Percentiles rank a stretch among this genome's conserved stretches.
Evolutionary conservation across 2,888 invertebrate genomes (phyloP).

Genomic region (Orthosia cruda): DNA sequence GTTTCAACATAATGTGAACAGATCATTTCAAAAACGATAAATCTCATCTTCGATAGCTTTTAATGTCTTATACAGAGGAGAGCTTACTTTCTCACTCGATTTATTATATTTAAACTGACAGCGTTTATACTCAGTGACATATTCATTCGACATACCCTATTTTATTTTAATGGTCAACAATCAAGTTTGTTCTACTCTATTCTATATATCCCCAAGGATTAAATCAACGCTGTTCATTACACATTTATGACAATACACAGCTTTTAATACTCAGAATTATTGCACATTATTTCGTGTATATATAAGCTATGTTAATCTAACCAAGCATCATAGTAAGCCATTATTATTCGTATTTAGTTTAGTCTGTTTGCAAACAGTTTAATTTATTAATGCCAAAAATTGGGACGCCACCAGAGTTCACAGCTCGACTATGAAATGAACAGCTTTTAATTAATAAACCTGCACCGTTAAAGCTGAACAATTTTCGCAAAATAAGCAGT

Average conservation of each 20-base stretch:
- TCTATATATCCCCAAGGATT: neutral
- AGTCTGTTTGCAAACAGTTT: conserved; percentile 44
- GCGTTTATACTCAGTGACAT: too few relatives aligned
- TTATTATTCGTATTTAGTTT: conserved; percentile 46
- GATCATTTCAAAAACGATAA: too few relatives aligned
- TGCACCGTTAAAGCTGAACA: conserved; percentile 5
- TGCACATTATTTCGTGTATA: conserved; percentile 14
- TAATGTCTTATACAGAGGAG: too few relatives aligned
- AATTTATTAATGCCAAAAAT: conserved; percentile 53
- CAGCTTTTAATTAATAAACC: conserved; percentile 36
- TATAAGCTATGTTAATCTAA: conserved; percentile 15
- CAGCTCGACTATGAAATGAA: conserved; percentile 42
- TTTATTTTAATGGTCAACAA: neutral
- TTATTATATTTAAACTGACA: too few relatives aligned
- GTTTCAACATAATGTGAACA: too few relatives aligned
- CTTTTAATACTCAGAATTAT: conserved; percentile 15
- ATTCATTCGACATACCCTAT: neutral
- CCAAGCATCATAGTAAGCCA: conserved; percentile 16
- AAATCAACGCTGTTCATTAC: neutral
- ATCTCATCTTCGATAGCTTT: too few relatives aligned
- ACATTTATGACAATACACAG: neutral
- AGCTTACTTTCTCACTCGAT: too few relatives aligned
- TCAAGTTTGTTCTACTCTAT: neutral
- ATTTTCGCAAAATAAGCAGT: conserved; percentile 16
- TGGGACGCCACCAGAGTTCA: conserved; percentile 34